Evolutionary conservation across 1,140 invertebrate genomes (phyloP).

Genomic region (Batillaria attramentaria): DNA sequence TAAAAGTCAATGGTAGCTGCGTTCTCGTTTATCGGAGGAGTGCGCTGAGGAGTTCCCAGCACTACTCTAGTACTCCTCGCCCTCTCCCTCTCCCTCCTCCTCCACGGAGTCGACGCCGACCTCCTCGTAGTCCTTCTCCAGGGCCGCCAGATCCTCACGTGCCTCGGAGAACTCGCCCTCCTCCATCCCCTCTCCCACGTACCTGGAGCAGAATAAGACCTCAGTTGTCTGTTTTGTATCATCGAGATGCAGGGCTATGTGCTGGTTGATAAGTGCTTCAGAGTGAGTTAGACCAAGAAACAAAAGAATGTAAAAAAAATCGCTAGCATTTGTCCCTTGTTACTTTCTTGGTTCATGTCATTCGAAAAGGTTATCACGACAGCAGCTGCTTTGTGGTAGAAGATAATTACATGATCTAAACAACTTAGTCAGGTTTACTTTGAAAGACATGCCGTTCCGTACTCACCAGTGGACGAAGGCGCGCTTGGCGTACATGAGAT

Average conservation of each 20-base stretch:
- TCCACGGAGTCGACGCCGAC: slow-evolving; percentile 51
- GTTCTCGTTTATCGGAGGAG: too few species aligned
- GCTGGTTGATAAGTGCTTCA: slow-evolving; percentile 44
- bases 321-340: slow-evolving; percentile 66
- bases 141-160: slow-evolving; percentile 86
- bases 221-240: slow-evolving; percentile 60
- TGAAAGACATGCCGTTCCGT: too few species aligned
- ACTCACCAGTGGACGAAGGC: too few species aligned
- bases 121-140: slow-evolving; percentile 58
- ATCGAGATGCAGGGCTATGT: slow-evolving; percentile 64
- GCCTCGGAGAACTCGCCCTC: slow-evolving; percentile 83
- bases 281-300: slow-evolving; percentile 78
- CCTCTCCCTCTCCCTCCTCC: slow-evolving; percentile 46
- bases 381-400: too few species aligned
- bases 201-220: slow-evolving; percentile 64
- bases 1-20: too few species aligned
- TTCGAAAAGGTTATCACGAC: too few species aligned
- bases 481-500: too few species aligned
- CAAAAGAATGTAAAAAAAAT: slow-evolving; percentile 76
- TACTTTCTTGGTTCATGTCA: too few species aligned
- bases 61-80: too few species aligned
- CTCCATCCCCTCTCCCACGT: slow-evolving; percentile 74
- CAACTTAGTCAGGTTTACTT: too few species aligned
- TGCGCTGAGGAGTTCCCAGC: too few species aligned
- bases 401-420: too few species aligned